phyloP scores from a whole-genome alignment of 2,888 invertebrate genomes.

The Cephalotes varians region DNA sequence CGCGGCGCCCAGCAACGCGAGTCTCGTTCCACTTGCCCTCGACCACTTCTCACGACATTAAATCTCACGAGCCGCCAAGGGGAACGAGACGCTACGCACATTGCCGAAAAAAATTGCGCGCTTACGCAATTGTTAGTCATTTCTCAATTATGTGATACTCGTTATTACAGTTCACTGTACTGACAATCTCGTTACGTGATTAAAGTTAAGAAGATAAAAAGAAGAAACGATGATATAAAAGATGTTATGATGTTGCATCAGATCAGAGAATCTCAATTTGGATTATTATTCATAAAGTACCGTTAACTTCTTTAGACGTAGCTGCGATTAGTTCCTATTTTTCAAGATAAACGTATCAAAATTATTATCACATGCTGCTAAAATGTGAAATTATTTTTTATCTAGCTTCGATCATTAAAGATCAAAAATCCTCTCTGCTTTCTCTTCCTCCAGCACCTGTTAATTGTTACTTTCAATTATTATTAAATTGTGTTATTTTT shows the following conservation, averaged over 20 bases:
- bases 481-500: not conserved
- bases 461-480: not conserved
- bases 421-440: not conserved
- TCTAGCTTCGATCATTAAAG: not conserved
- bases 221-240: not conserved
- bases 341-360: not conserved
- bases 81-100: not conserved
- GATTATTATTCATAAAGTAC: not conserved
- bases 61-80: constrained; percentile 9
- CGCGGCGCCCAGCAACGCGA: not conserved
- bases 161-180: not conserved
- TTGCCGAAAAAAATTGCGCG: constrained; percentile 25
- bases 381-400: not conserved
- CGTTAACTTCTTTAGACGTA: not conserved
- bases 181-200: constrained; percentile 14
- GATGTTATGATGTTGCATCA: not conserved
- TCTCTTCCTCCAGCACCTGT: not conserved
- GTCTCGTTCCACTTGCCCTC: constrained; percentile 43
- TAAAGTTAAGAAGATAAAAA: constrained; percentile 3
- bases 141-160: constrained; percentile 2
- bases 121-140: constrained; percentile 2
- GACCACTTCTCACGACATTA: constrained; percentile 32
- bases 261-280: not conserved
- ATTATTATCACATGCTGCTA: not conserved
- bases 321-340: not conserved